phyloP scores from a whole-genome alignment of 2,888 invertebrate species.

The Podabrus alpinus region DNA sequence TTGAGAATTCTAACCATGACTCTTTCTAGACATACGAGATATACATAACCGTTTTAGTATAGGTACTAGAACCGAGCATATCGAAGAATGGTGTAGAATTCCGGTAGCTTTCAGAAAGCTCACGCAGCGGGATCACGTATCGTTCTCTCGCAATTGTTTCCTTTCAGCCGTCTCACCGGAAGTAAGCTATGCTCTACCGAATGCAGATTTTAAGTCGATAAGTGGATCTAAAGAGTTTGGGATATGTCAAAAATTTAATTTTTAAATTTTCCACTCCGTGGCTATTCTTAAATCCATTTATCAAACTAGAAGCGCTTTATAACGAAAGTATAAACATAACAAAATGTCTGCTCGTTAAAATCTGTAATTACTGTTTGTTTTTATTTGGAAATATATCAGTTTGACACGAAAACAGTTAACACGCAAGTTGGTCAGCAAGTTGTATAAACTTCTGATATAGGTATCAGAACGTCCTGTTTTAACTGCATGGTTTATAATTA shows the following conservation, averaged over 20 bases:
- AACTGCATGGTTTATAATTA: background rate
- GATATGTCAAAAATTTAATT: background rate
- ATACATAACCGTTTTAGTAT: slow-evolving; percentile 18
- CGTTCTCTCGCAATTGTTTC: slow-evolving; percentile 36
- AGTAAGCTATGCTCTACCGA: slow-evolving; percentile 35
- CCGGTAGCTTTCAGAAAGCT: slow-evolving; percentile 31
- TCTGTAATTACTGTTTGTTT: slow-evolving; percentile 30
- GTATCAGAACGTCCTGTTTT: background rate
- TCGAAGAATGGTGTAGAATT: slow-evolving; percentile 29
- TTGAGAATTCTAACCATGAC: slow-evolving; percentile 15
- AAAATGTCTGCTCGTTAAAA: slow-evolving; percentile 22
- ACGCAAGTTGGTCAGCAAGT: slow-evolving; percentile 11
- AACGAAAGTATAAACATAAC: background rate
- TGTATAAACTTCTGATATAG: background rate
- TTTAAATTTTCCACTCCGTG: background rate
- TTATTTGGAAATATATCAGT: slow-evolving; percentile 24
- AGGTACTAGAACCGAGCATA: slow-evolving; percentile 10
- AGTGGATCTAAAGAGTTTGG: background rate
- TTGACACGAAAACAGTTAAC: slow-evolving; percentile 16
- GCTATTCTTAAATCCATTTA: background rate
- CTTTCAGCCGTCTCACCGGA: slow-evolving; percentile 31
- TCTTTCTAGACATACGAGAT: slow-evolving; percentile 21
- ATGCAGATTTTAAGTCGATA: slow-evolving; percentile 36
- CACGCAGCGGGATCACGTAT: slow-evolving; percentile 35
- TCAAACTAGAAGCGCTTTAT: background rate